Base-by-base conservation (phyloP, 2,888 invertebrate genomes). In the Apocheima hispidaria region DNA sequence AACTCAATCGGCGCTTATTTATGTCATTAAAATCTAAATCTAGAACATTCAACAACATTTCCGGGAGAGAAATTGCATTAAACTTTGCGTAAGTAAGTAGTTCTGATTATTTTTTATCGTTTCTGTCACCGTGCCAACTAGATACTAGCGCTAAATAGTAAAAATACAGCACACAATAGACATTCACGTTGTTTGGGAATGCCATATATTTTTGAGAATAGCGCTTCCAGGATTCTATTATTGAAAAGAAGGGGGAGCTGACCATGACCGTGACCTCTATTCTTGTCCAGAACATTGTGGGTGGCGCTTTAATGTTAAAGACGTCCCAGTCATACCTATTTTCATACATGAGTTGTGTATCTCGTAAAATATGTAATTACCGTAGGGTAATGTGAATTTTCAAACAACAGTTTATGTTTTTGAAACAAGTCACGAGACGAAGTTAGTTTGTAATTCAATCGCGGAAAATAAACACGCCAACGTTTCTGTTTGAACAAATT, bases 401-500 rank as follows among this genome's bases (percentile, higher is more conserved):
- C 54, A 60, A 55, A 56, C 35, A 56, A 20, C 30, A 58, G 16
- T 49, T 58, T 28, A 48, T 35, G 53, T 60, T 43, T 52, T 52
- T 44, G 18, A 40, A 36, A 16, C 40, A 36, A 43, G 46, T 54
- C n/a, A 52, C 51, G 52, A 51, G 40, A 58, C 30, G 7, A 33
- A 48, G 33, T 21, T 46, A 52, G 51, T 44, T 51, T 44, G 50
- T 36, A 52, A 49, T 40, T 52, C 33, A 55, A 57, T 61, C 52
- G 68, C 52, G 52, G 30, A 59, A 65, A 64, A 63, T 63, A 68
- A 62, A 54, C 68, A 63, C 38, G 60, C 68, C 65, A 79, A 80
- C 71, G 75, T 82, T 81, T 81, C 81, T 85, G 79, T 86, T 82
- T 69, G 65, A 79, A 82, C 77, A 83, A 82, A 79, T 84, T 80